Base-by-base conservation (phyloP, 2,888 invertebrate species). In the Pseudococcus jackbeardsleyi region DNA sequence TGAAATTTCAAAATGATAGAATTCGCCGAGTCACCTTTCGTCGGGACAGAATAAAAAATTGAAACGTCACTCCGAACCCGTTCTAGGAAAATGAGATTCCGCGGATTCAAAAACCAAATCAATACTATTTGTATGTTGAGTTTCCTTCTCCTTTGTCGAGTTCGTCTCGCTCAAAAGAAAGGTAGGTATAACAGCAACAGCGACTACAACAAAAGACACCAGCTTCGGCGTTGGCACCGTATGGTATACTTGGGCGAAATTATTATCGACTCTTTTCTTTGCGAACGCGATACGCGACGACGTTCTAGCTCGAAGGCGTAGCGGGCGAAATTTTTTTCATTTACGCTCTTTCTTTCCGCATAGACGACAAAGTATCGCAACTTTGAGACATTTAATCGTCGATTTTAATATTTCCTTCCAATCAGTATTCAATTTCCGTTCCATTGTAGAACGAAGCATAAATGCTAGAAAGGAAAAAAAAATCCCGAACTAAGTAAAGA, bases 401-500 rank as follows among this genome's bases (percentile, higher is more conserved):
- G 15, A 68, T 26, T 68, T 68, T 26, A 26, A 68, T 68, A 68
- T 68, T 68, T 68, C 26, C 68, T 68, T 68, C 26, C 26, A 68
- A 68, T 68, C 19, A 26, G 22, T 26, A 68, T 68, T 68, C 26
- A 68, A 68, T 68, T 26, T 68, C 9, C 68, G 68, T 68, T 68
- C 68, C 12, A 54, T 54, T 54, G 22, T 68, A 68, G 5, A 26
- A 68, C 68, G 22, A 54, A 54, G 54, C n/a, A n/a, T n/a, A n/a
- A 54, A 54, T n/a, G 12, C 4, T 26, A 68, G 12, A 26, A 22
- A 68, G 12, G 15, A 22, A 22, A 64, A 64, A 19, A 6, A 6
- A n/a, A n/a, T n/a, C n/a, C 6, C 64, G 59, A 33, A 5, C n/a
- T 42, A 42, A 42, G 42, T 42, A 42, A 64, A 64, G 19, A 26